Base-by-base conservation (phyloP, 2,888 invertebrate species). In the Apocheima hispidaria region DNA sequence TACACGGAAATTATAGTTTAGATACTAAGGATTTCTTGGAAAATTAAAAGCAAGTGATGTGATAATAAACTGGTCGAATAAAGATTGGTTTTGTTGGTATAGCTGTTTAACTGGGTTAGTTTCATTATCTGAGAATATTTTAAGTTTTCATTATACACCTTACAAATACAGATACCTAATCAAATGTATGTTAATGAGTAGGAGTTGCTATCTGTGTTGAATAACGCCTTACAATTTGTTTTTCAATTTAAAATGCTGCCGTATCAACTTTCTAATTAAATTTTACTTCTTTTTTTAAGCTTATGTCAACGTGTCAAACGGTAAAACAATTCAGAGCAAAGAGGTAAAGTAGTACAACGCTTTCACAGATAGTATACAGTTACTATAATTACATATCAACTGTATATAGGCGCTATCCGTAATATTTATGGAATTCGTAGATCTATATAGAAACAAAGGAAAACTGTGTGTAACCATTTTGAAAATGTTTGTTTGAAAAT, bases 121-220 rank as follows among this genome's bases (percentile, higher is more conserved):
- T 38, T 33, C 48, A 50, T 38, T 38, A 51, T 26, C 51, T 28
- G 26, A 50, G 51, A 18, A 38, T 51, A 51, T 28, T 40, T 28
- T 12, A 51, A 16, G 28, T 66, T 70, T 66, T 53, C 63, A 38
- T 50, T 65, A 63, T 72, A 69, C 69, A 67, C 55, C 55, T 48
- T 65, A 44, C 44, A 33, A 50, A 69, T 65, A 63, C 65, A 66
- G 70, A 73, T 63, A 64, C 68, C 72, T 76, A 66, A 72, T 74
- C 70, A 50, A 55, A 44, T 23, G 66, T 70, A 76, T 75, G 75
- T 46, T 72, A 76, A 75, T 74, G 63, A 71, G 40, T 28, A 30
- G 40, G 30, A 51, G 48, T 53, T 66, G 63, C 69, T 46, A 30
- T 46, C 68, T 71, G 73, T 69, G 66, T 65, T 52, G 64, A 50